Conservation (phyloP, 1,140 invertebrate species). For the Anoplolepis gracilipes region DNA sequence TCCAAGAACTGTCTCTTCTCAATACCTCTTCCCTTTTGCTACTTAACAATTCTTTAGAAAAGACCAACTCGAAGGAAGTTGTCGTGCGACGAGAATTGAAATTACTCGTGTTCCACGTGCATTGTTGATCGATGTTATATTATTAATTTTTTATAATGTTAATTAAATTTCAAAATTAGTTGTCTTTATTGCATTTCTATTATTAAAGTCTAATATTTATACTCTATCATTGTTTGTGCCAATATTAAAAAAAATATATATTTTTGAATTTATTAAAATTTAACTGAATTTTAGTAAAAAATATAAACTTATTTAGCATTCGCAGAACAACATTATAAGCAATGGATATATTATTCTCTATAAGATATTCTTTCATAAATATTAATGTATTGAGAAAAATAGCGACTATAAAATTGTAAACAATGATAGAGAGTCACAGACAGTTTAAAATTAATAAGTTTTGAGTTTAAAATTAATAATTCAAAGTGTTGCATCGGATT, state of each 20-base stretch:
- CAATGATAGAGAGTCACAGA: not conserved
- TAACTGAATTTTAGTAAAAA: not conserved
- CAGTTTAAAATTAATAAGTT: not conserved
- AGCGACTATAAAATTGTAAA: not conserved
- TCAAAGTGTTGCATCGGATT: not conserved
- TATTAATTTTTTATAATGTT: not conserved
- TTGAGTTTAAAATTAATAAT: conserved; percentile 8
- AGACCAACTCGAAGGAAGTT: conserved; percentile 64
- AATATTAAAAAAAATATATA: not conserved
- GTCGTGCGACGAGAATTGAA: conserved; percentile 72
- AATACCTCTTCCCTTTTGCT: conserved; percentile 1
- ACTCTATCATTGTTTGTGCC: not conserved
- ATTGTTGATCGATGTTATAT: not conserved
- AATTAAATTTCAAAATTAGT: conserved; percentile 28
- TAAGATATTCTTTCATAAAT: not conserved
- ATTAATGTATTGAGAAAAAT: not conserved
- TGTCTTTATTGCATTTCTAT: not conserved
- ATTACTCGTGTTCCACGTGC: conserved; percentile 63
- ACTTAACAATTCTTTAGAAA: conserved; percentile 64
- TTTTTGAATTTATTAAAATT: not conserved
- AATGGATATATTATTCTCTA: not conserved
- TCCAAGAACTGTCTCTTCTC: conserved; percentile 24
- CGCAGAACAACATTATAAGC: not conserved
- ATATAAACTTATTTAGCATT: conserved; percentile 18
- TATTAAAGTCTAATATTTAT: not conserved